phyloP scores from a whole-genome alignment of 2,113 vertebrate genomes.

The Podarcis raffonei region DNA sequence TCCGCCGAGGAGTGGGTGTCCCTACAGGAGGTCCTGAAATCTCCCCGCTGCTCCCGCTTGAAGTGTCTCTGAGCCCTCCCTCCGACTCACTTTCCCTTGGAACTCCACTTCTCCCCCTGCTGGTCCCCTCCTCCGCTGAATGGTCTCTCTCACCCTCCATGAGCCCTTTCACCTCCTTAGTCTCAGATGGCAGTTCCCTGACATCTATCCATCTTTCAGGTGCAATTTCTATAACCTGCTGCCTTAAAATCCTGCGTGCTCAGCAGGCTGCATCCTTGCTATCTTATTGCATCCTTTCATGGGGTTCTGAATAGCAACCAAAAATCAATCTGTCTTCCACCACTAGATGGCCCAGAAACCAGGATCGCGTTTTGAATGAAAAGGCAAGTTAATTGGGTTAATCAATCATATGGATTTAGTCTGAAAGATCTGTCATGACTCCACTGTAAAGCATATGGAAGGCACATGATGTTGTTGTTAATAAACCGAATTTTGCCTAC shows the following conservation, averaged over 20 bases:
- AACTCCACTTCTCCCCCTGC: too few relatives aligned
- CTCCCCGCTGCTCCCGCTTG: too few relatives aligned
- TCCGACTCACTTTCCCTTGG: too few relatives aligned
- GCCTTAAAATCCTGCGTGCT: slow-evolving; percentile 24
- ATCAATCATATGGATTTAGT: slow-evolving; percentile 20
- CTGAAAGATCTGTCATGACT: background rate
- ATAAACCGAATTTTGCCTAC: background rate
- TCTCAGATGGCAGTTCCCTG: too few relatives aligned
- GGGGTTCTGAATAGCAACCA: slow-evolving; percentile 28
- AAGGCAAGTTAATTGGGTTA: slow-evolving; percentile 51
- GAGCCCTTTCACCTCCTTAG: too few relatives aligned
- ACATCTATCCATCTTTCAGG: slow-evolving; percentile 42
- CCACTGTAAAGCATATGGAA: slow-evolving; percentile 14
- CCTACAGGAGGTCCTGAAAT: too few relatives aligned
- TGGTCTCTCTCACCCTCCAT: too few relatives aligned
- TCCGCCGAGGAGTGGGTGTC: too few relatives aligned
- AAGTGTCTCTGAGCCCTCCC: too few relatives aligned
- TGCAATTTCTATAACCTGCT: background rate
- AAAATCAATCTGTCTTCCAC: slow-evolving; percentile 41
- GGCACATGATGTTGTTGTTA: background rate
- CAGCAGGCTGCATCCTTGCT: background rate
- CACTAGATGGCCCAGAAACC: slow-evolving; percentile 45
- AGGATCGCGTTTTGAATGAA: slow-evolving; percentile 44
- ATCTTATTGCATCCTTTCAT: slow-evolving; percentile 24
- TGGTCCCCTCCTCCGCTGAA: too few relatives aligned